A percentile compares a stretch with the other conserved stretches of the same genome.
Conservation (phyloP, 2,888 invertebrate species). For the Automeris io region DNA sequence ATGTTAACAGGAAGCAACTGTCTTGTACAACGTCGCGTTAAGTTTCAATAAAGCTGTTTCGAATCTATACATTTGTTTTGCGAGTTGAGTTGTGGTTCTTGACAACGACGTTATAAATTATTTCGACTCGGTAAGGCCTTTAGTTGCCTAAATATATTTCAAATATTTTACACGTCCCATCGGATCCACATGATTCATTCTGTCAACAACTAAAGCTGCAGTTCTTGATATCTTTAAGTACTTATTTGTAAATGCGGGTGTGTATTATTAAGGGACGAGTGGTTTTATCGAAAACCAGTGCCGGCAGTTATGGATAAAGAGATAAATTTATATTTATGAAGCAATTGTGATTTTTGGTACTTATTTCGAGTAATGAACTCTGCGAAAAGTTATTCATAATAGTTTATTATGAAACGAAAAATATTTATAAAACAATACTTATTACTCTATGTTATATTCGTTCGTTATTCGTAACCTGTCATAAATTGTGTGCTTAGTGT, state of each 20-base stretch:
- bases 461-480: too few species aligned
- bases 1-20: too few species aligned
- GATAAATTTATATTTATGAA: slow-evolving; percentile 4
- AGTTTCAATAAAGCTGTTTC: not conserved
- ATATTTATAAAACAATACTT: too few species aligned
- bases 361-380: too few species aligned
- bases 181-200: slow-evolving; percentile 7
- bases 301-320: slow-evolving; percentile 8
- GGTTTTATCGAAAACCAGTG: slow-evolving; percentile 3
- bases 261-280: slow-evolving; percentile 1
- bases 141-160: slow-evolving; percentile 1
- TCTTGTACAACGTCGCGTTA: not conserved
- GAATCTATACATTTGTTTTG: too few species aligned
- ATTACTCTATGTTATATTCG: too few species aligned
- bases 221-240: not conserved
- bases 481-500: too few species aligned
- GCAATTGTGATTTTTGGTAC: too few species aligned
- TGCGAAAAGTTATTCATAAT: too few species aligned
- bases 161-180: slow-evolving; percentile 2
- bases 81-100: not conserved
- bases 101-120: not conserved
- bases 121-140: not conserved
- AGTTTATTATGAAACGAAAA: too few species aligned
- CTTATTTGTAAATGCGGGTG: slow-evolving; percentile 8
- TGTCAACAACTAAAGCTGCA: slow-evolving; percentile 5